Base-by-base conservation (phyloP, 2,888 invertebrate species). In the Anarsia innoxiella region DNA sequence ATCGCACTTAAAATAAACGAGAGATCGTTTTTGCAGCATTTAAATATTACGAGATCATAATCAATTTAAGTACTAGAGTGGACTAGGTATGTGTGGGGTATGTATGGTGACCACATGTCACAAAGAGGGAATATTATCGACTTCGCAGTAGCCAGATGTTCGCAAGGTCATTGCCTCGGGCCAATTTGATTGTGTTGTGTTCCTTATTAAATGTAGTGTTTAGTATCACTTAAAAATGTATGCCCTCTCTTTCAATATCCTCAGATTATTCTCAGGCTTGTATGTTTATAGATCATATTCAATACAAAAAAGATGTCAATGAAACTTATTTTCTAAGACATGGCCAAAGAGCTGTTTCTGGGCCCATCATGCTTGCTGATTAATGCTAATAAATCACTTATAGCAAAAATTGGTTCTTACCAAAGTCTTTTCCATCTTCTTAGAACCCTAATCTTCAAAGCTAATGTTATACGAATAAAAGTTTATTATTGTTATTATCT, bases 71-170 rank as follows among this genome's bases (percentile, higher is more conserved):
- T 25, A n/a, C 25, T 25, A 25, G 25, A 2, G 2, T n/a, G 3
- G n/a, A n/a, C 25, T 25, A n/a, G n/a, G 6, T 19, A 19, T 19
- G 19, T 19, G 6, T 19, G 25, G 8, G 23, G 23, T 31, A 12
- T 11, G 76, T 66, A 63, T 82, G 82, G 73, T 64, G 53, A 55
- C 76, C 82, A 83, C 71, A 82, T 83, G 82, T 77, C 63, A 66
- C 64, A 58, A 64, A 55, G 56, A 50, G 54, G 52, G 56, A 53
- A 62, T 62, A 66, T 64, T 34, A 57, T 66, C 59, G 60, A 65
- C 67, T 71, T 66, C 59, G 66, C 70, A 69, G 62, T 61, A 52
- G 55, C 74, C 83, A 83, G 72, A 82, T 83, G 83, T 68, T 65
- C 19, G 51, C 61, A 70, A 68, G 67, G 67, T 69, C 70, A 72